A percentile compares a stretch with the other conserved stretches of the same genome.
phyloP scores from a whole-genome alignment of 2,797 vertebrate genomes.

The Acropternis orthonyx region DNA sequence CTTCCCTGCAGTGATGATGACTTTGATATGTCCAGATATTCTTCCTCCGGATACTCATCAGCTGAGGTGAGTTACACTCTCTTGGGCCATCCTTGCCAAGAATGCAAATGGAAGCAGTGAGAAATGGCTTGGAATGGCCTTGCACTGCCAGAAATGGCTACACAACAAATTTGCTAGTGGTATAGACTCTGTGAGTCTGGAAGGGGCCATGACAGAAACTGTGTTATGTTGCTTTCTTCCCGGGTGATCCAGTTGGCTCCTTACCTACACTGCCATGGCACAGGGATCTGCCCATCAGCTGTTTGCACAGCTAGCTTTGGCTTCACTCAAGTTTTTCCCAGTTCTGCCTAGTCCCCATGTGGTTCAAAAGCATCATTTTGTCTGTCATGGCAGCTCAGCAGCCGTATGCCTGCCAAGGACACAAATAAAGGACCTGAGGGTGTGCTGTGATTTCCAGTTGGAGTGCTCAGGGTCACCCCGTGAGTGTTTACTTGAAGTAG shows the following conservation, averaged over 20 bases:
- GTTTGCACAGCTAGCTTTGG: background rate
- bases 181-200: background rate
- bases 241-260: background rate
- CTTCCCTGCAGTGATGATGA: constrained; percentile 88
- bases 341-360: background rate
- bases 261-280: background rate
- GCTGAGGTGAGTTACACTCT: constrained; percentile 91
- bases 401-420: background rate
- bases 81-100: background rate
- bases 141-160: background rate
- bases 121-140: background rate
- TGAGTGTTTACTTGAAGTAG: background rate
- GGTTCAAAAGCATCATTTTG: background rate
- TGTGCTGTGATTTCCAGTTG: background rate
- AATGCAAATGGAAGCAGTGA: background rate
- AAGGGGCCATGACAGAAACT: background rate
- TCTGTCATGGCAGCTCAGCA: background rate
- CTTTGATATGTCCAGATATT: constrained; percentile 98
- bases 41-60: constrained; percentile 98
- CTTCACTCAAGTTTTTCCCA: background rate
- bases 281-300: background rate
- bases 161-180: background rate
- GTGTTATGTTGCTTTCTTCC: background rate
- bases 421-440: background rate
- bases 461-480: background rate